Conservation (phyloP, 1,140 invertebrate genomes). For the Telenomus remus region DNA sequence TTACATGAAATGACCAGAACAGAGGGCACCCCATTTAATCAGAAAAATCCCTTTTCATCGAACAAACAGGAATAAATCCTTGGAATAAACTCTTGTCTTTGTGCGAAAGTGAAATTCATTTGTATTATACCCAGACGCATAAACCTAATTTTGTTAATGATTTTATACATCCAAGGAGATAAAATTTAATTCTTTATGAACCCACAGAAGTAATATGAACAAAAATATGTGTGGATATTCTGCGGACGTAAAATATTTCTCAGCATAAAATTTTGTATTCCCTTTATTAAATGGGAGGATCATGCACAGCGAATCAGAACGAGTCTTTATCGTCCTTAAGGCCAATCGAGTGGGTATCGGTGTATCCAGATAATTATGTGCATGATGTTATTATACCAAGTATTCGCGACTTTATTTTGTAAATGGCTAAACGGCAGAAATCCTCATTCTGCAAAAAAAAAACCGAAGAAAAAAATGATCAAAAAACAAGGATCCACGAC, state of each 20-base stretch:
- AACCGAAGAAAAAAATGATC: too few relatives aligned
- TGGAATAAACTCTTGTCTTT: too few relatives aligned
- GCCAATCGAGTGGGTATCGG: slow-evolving; percentile 52
- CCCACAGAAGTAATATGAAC: slow-evolving; percentile 12
- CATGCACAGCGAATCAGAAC: slow-evolving; percentile 46
- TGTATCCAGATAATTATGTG: slow-evolving; percentile 70
- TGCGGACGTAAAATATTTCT: slow-evolving; percentile 35
- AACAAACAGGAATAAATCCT: too few relatives aligned
- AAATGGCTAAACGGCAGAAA: slow-evolving; percentile 30
- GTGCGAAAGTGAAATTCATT: too few relatives aligned
- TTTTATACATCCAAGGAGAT: slow-evolving; percentile 21
- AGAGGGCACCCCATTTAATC: too few relatives aligned
- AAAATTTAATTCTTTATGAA: slow-evolving; percentile 29
- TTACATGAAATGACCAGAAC: too few relatives aligned
- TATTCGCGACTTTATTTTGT: slow-evolving; percentile 62
- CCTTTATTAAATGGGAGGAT: slow-evolving; percentile 53
- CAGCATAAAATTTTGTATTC: slow-evolving; percentile 46
- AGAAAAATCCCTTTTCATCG: too few relatives aligned
- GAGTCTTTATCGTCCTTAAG: slow-evolving; percentile 49
- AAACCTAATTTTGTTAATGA: slow-evolving; percentile 16
- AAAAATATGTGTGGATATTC: slow-evolving; percentile 29
- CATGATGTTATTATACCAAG: slow-evolving; percentile 68
- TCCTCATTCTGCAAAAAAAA: slow-evolving; percentile 40
- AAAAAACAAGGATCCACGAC: slow-evolving; percentile 18
- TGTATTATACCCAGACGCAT: background rate